Conservation (phyloP, 2,113 vertebrate species). For the Pontoporia blainvillei region DNA sequence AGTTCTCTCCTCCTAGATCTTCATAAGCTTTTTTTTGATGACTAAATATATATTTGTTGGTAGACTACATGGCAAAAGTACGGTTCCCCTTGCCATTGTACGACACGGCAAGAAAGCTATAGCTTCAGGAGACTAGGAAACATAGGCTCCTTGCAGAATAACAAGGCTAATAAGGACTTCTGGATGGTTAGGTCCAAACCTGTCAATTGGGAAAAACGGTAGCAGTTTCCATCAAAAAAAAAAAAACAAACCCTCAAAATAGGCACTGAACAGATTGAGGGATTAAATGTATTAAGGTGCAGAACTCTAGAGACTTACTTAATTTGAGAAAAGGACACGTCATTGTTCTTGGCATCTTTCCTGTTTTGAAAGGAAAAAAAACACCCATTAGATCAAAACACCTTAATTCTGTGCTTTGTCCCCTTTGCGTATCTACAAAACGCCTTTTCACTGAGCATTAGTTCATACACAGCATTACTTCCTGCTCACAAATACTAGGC, state of each 20-base stretch:
- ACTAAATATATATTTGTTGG: not conserved
- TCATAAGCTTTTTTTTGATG: not conserved
- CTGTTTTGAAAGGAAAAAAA: slow-evolving; percentile 67
- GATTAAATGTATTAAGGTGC: not conserved
- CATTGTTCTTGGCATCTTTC: slow-evolving; percentile 82
- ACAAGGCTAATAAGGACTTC: not conserved
- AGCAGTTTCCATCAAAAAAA: not conserved
- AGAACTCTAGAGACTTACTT: slow-evolving; percentile 77
- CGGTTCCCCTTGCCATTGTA: not conserved
- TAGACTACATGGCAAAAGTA: not conserved
- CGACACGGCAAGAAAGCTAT: not conserved
- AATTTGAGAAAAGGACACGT: slow-evolving; percentile 83
- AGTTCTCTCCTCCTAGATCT: not conserved
- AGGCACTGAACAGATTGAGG: not conserved
- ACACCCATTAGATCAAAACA: slow-evolving; percentile 5
- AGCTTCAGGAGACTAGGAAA: not conserved
- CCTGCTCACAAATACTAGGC: not conserved
- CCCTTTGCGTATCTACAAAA: not conserved
- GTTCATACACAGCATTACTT: not conserved
- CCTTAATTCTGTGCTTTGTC: not conserved
- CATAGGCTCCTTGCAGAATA: not conserved
- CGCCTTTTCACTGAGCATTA: not conserved
- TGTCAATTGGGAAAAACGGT: not conserved
- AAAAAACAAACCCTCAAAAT: not conserved
- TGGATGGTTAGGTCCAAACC: not conserved